Conservation (phyloP, 2,797 vertebrate genomes). For the Dipus sagitta region DNA sequence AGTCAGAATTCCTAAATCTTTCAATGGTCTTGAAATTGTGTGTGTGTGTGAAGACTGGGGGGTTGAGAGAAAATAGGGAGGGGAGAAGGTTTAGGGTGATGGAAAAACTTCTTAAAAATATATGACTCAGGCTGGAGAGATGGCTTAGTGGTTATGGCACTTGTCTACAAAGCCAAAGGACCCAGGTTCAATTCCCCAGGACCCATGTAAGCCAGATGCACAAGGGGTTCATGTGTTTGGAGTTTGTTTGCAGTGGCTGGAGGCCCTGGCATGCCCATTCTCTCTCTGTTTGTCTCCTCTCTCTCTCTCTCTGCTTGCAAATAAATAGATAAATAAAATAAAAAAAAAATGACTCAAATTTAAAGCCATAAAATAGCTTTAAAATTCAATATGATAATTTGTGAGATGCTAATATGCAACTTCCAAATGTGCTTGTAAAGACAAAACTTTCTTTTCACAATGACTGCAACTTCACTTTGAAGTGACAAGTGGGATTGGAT, state of each 20-base stretch:
- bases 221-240: too few species aligned
- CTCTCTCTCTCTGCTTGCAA: too few species aligned
- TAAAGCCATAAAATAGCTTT: not conserved
- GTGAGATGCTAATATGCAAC: not conserved
- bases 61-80: not conserved
- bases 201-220: too few species aligned
- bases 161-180: too few species aligned
- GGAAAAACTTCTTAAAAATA: slow-evolving; percentile 38
- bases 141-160: too few species aligned
- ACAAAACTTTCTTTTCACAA: slow-evolving; percentile 48
- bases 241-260: too few species aligned
- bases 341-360: not conserved
- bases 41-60: not conserved
- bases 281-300: too few species aligned
- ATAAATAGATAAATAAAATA: too few species aligned
- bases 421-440: slow-evolving; percentile 39
- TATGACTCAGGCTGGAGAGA: too few species aligned
- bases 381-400: slow-evolving; percentile 27
- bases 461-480: slow-evolving; percentile 33
- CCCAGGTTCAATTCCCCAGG: too few species aligned
- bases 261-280: too few species aligned
- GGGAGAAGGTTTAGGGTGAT: not conserved
- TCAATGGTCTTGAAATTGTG: slow-evolving; percentile 9
- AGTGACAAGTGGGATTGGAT: slow-evolving; percentile 20
- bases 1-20: slow-evolving; percentile 16